phyloP scores from a whole-genome alignment of 1,140 invertebrate genomes.

The Drosophila arawakana region DNA sequence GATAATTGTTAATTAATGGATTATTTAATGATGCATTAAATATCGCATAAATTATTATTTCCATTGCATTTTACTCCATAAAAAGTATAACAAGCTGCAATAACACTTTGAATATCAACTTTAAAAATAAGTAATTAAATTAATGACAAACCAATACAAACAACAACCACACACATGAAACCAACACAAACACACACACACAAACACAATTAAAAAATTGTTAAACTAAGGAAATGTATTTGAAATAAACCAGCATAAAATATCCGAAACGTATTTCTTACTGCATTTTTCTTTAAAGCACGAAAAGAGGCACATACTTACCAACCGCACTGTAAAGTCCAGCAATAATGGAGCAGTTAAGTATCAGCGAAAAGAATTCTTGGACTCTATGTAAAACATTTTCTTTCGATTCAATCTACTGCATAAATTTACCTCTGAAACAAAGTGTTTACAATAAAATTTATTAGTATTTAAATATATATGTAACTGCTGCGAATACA shows the following conservation, averaged over 20 bases:
- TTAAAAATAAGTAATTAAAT: slow-evolving; percentile 39
- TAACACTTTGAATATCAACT: slow-evolving; percentile 42
- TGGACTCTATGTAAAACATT: not conserved
- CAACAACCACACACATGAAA: too few relatives aligned
- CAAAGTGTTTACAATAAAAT: not conserved
- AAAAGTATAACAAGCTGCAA: slow-evolving; percentile 48
- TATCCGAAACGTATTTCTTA: slow-evolving; percentile 13
- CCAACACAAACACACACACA: not conserved
- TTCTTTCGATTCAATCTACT: not conserved
- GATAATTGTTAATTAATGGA: slow-evolving; percentile 81
- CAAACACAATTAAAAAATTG: slow-evolving; percentile 38
- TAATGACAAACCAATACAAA: slow-evolving; percentile 20
- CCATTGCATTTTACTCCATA: slow-evolving; percentile 60
- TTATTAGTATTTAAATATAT: not conserved
- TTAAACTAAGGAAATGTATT: slow-evolving; percentile 39
- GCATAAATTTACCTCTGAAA: not conserved
- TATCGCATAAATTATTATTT: slow-evolving; percentile 71
- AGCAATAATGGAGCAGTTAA: too few relatives aligned
- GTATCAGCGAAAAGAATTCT: not conserved
- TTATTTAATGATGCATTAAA: slow-evolving; percentile 80
- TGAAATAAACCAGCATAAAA: slow-evolving; percentile 44
- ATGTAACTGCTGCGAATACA: not conserved
- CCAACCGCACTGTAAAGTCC: too few relatives aligned
- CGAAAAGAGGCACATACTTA: not conserved
- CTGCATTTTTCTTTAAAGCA: not conserved